A percentile compares a stretch with the other conserved stretches of the same genome.
phyloP scores from a whole-genome alignment of 2,113 vertebrate species.

The Corydoras maculifer region DNA sequence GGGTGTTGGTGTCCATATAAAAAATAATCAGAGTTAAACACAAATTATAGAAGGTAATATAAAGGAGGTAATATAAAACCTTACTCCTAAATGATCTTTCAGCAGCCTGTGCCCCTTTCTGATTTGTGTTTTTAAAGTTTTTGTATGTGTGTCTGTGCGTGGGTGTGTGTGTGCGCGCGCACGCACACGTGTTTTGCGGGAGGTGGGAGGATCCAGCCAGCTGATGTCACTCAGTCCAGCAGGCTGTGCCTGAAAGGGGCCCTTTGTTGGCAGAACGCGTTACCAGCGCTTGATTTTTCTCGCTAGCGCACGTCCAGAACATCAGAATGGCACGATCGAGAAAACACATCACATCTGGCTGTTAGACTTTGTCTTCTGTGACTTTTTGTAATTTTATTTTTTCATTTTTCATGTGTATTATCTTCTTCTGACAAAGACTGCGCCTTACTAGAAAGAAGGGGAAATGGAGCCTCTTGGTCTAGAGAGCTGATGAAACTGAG shows the following conservation, averaged over 20 bases:
- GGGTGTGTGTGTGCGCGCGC: slow-evolving; percentile 18
- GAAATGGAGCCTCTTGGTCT: slow-evolving; percentile 59
- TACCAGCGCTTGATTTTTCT: slow-evolving; percentile 63
- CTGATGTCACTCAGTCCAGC: slow-evolving; percentile 83
- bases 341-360: slow-evolving; percentile 34
- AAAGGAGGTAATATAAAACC: neutral
- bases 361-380: neutral
- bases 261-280: slow-evolving; percentile 86
- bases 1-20: too few relatives aligned
- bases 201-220: slow-evolving; percentile 71
- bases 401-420: neutral
- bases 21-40: too few relatives aligned
- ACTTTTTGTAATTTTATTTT: neutral
- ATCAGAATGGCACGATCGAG: slow-evolving; percentile 55
- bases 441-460: slow-evolving; percentile 36
- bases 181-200: slow-evolving; percentile 56
- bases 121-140: slow-evolving; percentile 28
- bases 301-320: slow-evolving; percentile 47
- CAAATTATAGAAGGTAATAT: too few relatives aligned
- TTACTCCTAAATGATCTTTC: slow-evolving; percentile 13
- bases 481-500: slow-evolving; percentile 51
- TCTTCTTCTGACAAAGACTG: slow-evolving; percentile 27
- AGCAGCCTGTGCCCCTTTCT: slow-evolving; percentile 35
- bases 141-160: too few relatives aligned
- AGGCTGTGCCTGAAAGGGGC: slow-evolving; percentile 77